These are phyloP conservation scores for Ceratina japonica DNA, from an alignment of 1,140 invertebrate species.

Conservation along the genomic window DNA sequence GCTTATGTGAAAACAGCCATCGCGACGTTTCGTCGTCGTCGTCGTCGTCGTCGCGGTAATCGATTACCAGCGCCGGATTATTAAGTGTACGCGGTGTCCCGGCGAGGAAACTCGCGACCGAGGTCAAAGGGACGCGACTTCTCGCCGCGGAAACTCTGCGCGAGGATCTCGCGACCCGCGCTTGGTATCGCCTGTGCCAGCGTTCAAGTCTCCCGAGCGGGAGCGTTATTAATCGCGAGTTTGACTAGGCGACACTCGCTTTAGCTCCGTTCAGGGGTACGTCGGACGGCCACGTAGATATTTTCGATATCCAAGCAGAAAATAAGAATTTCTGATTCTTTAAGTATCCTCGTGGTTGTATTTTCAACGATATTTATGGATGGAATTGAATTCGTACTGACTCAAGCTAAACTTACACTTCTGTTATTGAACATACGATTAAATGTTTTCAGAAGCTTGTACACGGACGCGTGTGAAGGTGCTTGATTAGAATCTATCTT, in stretches of 20 bases:
- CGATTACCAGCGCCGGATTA: slow-evolving; percentile 58
- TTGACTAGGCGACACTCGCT: background rate
- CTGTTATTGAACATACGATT: no score
- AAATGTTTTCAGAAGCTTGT: no score
- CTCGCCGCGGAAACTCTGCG: slow-evolving; percentile 43
- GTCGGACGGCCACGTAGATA: background rate
- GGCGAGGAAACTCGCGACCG: slow-evolving; percentile 45
- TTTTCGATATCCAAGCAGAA: background rate
- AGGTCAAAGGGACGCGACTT: slow-evolving; percentile 55
- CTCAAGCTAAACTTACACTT: no score
- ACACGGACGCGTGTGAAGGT: background rate
- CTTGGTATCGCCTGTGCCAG: background rate
- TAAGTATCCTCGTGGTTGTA: no score
- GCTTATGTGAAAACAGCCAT: slow-evolving; percentile 17
- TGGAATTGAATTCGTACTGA: no score
- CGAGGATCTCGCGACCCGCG: slow-evolving; percentile 11
- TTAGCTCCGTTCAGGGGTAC: no score
- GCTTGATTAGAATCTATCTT: background rate
- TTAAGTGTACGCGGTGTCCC: slow-evolving; percentile 48
- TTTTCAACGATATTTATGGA: no score
- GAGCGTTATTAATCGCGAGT: slow-evolving; percentile 25
- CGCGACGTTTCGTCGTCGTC: slow-evolving; percentile 50
- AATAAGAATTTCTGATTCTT: no score
- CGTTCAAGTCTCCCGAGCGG: slow-evolving; percentile 16
- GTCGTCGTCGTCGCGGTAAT: slow-evolving; percentile 49